Percentiles rank a stretch among this genome's conserved stretches.
Evolutionary conservation across 2,888 invertebrate species (phyloP).

Genomic region (Heliconius ethilla): DNA sequence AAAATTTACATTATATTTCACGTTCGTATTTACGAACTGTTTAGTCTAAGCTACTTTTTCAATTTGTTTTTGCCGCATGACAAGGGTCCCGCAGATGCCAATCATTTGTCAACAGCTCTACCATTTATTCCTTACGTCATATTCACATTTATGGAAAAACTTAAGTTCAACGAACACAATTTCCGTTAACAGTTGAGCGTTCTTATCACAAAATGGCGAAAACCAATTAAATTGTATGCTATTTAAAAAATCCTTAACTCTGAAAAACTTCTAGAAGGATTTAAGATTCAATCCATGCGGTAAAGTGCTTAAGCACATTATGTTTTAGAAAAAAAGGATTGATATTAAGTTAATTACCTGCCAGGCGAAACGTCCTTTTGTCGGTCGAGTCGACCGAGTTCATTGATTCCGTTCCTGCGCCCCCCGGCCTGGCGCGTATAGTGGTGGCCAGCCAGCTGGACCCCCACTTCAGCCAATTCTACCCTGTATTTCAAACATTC

Average conservation of each 20-base stretch:
- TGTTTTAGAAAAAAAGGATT: constrained; percentile 57
- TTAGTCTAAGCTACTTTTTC: constrained; percentile 2
- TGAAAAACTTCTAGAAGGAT: constrained; percentile 28
- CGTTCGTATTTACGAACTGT: background rate
- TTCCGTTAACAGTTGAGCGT: constrained; percentile 24
- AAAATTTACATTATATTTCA: background rate
- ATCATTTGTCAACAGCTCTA: constrained; percentile 34
- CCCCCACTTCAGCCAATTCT: constrained; percentile 48
- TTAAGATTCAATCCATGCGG: constrained; percentile 28
- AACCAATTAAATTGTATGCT: constrained; percentile 1
- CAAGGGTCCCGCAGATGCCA: constrained; percentile 30
- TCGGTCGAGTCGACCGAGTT: constrained; percentile 76
- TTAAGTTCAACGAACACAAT: constrained; percentile 29
- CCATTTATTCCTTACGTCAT: constrained; percentile 26
- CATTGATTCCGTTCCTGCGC: constrained; percentile 79
- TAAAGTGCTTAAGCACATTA: constrained; percentile 42
- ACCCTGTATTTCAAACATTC: constrained; percentile 45
- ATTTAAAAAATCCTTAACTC: background rate
- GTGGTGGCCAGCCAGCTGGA: constrained; percentile 57
- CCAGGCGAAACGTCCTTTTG: constrained; percentile 77
- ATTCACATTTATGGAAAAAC: constrained; percentile 30
- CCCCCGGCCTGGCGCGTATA: constrained; percentile 63
- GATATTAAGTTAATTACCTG: constrained; percentile 80
- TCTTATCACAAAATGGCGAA: constrained; percentile 25
- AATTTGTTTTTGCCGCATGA: constrained; percentile 30